phyloP scores from a whole-genome alignment of 2,797 vertebrate species.

The Lates japonicus region DNA sequence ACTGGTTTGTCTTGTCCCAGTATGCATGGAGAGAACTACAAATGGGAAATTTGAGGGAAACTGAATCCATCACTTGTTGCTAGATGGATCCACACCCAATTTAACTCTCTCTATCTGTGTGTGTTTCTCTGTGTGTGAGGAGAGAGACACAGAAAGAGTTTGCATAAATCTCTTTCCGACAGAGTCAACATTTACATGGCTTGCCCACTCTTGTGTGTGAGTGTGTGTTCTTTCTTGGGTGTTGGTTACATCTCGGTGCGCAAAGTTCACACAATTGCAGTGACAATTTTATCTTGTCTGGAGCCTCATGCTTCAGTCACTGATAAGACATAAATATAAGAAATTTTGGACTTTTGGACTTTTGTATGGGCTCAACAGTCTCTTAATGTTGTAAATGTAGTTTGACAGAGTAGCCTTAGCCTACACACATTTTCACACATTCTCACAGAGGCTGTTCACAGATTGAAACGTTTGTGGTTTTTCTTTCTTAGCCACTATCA shows the following conservation, averaged over 20 bases:
- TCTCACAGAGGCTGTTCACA: background rate
- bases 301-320: no score
- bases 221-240: background rate
- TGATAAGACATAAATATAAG: no score
- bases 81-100: constrained; percentile 3
- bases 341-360: no score
- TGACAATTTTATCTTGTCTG: no score
- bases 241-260: background rate
- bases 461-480: background rate
- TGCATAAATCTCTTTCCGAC: constrained; percentile 66
- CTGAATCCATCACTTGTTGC: background rate
- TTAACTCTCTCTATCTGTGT: background rate
- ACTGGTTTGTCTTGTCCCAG: constrained; percentile 78
- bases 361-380: background rate
- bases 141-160: constrained; percentile 33
- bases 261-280: background rate
- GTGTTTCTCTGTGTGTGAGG: background rate
- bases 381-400: background rate
- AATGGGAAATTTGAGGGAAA: constrained; percentile 28
- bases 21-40: background rate
- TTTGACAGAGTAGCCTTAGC: background rate
- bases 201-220: constrained; percentile 12
- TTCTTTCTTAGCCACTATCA: background rate
- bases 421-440: background rate
- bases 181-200: constrained; percentile 70